These are phyloP conservation scores for Aquatica leii DNA, from an alignment of 2,888 invertebrate species.

Conservation along the genomic window DNA sequence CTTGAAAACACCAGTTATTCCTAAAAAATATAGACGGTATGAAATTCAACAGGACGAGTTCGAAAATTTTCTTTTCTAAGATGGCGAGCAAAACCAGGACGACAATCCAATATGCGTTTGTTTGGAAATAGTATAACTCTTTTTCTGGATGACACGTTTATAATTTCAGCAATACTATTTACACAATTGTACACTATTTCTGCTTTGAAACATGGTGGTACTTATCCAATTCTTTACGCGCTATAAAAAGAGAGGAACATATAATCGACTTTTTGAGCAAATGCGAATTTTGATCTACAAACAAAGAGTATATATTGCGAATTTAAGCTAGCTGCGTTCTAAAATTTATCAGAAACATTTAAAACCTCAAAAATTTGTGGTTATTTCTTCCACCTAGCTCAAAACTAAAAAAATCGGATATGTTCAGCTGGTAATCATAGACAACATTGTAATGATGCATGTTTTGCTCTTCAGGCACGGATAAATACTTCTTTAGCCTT, in stretches of 20 bases:
- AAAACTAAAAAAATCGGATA: not conserved
- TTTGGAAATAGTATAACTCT: not conserved
- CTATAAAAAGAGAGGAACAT: not conserved
- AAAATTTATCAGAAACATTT: not conserved
- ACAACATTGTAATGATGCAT: too few species aligned
- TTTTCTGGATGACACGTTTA: not conserved
- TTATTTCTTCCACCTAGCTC: not conserved
- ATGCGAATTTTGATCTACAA: not conserved
- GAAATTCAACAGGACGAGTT: not conserved
- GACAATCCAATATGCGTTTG: too few species aligned
- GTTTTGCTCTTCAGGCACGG: not conserved
- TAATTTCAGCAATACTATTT: too few species aligned
- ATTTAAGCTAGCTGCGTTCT: not conserved
- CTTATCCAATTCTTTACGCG: not conserved
- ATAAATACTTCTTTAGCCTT: not conserved
- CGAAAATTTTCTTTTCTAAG: not conserved
- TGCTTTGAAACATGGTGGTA: not conserved
- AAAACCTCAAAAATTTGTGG: not conserved
- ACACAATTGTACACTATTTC: not conserved
- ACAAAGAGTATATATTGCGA: not conserved
- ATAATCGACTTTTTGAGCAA: not conserved
- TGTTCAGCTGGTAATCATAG: not conserved
- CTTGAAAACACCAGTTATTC: too few species aligned
- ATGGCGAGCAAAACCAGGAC: not conserved
- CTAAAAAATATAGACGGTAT: too few species aligned